A percentile compares a stretch with the other conserved stretches of the same genome.
phyloP scores from a whole-genome alignment of 2,888 invertebrate genomes.

The Megastigmus dorsalis region DNA sequence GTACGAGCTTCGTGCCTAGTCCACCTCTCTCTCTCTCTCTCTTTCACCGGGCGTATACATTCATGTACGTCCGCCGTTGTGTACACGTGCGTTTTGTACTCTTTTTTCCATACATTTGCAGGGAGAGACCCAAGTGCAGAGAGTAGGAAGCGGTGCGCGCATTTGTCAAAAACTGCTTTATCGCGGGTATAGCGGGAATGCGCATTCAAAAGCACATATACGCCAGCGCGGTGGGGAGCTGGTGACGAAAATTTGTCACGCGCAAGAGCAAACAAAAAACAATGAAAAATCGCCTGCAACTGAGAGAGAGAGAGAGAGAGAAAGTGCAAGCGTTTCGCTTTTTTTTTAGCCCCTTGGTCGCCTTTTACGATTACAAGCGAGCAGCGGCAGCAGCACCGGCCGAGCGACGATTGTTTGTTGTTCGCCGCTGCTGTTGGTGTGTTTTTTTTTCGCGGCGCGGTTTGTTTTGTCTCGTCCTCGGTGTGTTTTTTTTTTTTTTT shows the following conservation, averaged over 20 bases:
- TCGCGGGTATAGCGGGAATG: conserved; percentile 63
- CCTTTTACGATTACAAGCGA: conserved; percentile 9
- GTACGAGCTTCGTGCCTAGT: conserved; percentile 5
- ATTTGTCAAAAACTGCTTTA: conserved; percentile 73
- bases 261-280: neutral
- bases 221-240: conserved; percentile 9
- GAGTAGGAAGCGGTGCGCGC: conserved; percentile 39
- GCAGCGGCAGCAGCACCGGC: neutral
- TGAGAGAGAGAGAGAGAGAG: neutral
- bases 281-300: neutral
- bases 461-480: no score
- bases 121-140: neutral
- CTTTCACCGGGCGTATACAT: no score
- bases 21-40: no score
- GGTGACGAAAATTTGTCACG: neutral
- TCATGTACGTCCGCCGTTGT: conserved; percentile 26
- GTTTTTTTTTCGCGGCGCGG: neutral
- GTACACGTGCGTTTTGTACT: conserved; percentile 28
- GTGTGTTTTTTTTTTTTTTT: no score
- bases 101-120: neutral
- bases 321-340: conserved; percentile 18
- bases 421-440: neutral
- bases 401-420: neutral
- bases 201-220: conserved; percentile 71
- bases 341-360: neutral